Evolutionary conservation across 1,140 invertebrate genomes (phyloP), one percentile per base, ranked within the genome.

Genomic region (Anoplophora glabripennis): DNA sequence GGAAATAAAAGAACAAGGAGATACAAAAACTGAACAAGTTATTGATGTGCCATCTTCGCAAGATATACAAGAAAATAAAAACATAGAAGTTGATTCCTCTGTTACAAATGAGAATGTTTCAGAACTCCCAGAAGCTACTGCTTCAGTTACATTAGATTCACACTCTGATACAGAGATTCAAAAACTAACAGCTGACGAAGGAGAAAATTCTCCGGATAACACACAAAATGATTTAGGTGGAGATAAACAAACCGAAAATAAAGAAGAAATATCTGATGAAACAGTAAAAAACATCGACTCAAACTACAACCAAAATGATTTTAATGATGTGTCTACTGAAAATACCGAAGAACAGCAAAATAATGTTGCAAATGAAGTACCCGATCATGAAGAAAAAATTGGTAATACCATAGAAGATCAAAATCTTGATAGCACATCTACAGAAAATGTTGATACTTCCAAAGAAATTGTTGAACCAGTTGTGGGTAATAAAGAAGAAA

Each of bases 361-460:
- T 3, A 41, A 14, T 18, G n/a, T 46, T 28, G 44, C 10, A 28
- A 28, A n/a, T 14, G 10, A 46, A 33, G 8, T 51, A 12, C 17
- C 17, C 10, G 14, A 38, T 33, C 4, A 4, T 15, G 21, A 53
- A 2, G 40, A 42, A 41, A 18, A 41, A 42, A n/a, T 42, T n/a
- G 2, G n/a, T n/a, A n/a, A n/a, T n/a, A n/a, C n/a, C n/a, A n/a
- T n/a, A n/a, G n/a, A n/a, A n/a, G n/a, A n/a, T n/a, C n/a, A 4
- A n/a, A 38, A 21, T 18, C 10, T 11, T 11, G 14, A 46, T 11
- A 28, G 44, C 17, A 0, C 9, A 8, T n/a, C 21, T 4, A 21
- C 15, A 53, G 49, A 53, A 38, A 53, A 53, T 53, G 36, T 28
- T 38, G 49, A 8, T 53, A 14, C n/a, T 38, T 21, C 49, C 1